These are phyloP conservation scores for Oreocharis arfaki DNA, from an alignment of 2,113 vertebrate species.

Conservation along the genomic window DNA sequence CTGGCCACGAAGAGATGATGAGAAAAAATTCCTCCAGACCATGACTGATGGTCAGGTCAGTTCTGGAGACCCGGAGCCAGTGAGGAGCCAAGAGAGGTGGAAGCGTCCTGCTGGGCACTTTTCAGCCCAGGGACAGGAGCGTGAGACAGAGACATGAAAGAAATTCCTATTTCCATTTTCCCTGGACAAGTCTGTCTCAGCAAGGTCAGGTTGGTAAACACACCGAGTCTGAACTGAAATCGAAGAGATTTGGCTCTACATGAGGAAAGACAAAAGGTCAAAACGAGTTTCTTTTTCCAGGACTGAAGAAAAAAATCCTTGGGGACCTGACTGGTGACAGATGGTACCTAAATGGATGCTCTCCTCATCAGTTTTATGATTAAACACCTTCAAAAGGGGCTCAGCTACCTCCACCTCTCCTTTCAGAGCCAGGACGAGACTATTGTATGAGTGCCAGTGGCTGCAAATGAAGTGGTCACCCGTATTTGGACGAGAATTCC, in stretches of 20 bases:
- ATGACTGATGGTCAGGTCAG: not conserved
- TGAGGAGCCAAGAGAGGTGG: not conserved
- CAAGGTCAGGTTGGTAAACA: not conserved
- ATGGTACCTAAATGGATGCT: not conserved
- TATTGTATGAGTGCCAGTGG: accelerated
- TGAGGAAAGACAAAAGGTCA: not conserved
- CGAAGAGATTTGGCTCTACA: not conserved
- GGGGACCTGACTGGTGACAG: not conserved
- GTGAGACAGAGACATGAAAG: not conserved
- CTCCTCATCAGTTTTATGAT: not conserved
- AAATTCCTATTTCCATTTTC: not conserved
- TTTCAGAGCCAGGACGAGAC: not conserved
- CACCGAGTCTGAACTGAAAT: not conserved
- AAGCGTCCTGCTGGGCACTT: not conserved
- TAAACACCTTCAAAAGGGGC: not conserved
- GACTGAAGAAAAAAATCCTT: not conserved
- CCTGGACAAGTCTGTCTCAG: not conserved
- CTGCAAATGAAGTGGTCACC: not conserved
- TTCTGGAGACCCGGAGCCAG: not conserved
- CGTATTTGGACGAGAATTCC: not conserved
- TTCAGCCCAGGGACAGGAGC: not conserved
- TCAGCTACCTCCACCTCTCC: not conserved
- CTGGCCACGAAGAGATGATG: not conserved
- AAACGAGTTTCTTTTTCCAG: not conserved
- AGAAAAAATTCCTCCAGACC: not conserved